Evolutionary conservation across 1,140 invertebrate genomes (phyloP), one percentile per base, ranked within the genome.

Genomic region (Eumaeus atala): DNA sequence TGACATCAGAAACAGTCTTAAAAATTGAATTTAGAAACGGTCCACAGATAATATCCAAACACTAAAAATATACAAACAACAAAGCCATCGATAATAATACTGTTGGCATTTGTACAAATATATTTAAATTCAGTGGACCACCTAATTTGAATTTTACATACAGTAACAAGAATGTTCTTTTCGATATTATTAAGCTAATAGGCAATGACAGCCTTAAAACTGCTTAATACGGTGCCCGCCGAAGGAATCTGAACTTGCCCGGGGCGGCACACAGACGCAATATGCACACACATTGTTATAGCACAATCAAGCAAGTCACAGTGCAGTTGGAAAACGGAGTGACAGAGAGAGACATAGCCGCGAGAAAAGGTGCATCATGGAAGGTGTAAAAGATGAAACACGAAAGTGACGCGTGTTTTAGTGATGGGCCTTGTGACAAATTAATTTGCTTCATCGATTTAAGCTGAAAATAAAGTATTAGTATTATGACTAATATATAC

Each of bases 341-440:
- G 67, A 74, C 58, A 62, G 61, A 67, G 70, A 71, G 33, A 55
- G 57, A 38, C 35, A 61, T 51, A 63, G 44, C 48, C 61, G 66
- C 63, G 64, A 63, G 59, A 28, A 28, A 64, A 63, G 67, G 68
- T 72, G 71, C 72, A 73, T 73, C 70, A 67, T 74, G 70, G 68
- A 71, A 80, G 79, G 79, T 83, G 79, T 83, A 77, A 83, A 77
- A 83, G 77, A 83, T 80, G 79, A 74, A 77, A 79, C 79, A 80
- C 77, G 69, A 79, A 83, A 80, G 73, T 83, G 79, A 79, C 71
- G 76, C 74, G 69, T 62, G 67, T 61, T 77, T 70, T 77, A 83
- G 79, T 71, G 75, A 62, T 70, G 74, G 18, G 54, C 16, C 9
- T 34, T 3, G n/a, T 36, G 21, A 6, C 21, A 28, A 28, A 28